These are phyloP conservation scores for Cepaea hortensis DNA, from an alignment of 2,888 invertebrate species.

Conservation along the genomic window DNA sequence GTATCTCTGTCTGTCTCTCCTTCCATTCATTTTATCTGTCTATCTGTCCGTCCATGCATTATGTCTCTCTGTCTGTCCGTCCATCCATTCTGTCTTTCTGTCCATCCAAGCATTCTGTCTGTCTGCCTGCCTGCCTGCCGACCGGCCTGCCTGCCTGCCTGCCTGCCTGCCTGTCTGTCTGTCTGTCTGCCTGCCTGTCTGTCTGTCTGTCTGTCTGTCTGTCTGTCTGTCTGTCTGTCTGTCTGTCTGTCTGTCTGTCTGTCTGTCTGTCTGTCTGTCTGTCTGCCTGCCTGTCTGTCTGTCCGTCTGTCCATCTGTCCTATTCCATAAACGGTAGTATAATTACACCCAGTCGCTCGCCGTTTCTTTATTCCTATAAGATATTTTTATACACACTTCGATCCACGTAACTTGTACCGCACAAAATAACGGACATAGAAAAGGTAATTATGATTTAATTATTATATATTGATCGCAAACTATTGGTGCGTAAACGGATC, in stretches of 20 bases:
- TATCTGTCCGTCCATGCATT: background rate
- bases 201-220: no score
- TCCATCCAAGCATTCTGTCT: no score
- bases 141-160: no score
- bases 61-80: no score
- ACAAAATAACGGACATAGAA: background rate
- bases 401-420: background rate
- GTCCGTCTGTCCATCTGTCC: background rate
- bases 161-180: no score
- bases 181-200: no score
- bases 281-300: no score
- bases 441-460: constrained; percentile 11
- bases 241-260: no score
- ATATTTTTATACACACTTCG: background rate
- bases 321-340: background rate
- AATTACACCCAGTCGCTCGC: background rate
- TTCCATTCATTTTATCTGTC: background rate
- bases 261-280: no score
- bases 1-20: background rate
- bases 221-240: no score
- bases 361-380: background rate
- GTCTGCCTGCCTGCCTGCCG: no score
- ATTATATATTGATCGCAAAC: background rate
- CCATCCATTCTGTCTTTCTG: no score
- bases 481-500: background rate